phyloP scores from a whole-genome alignment of 2,113 vertebrate genomes.

The Baryphthengus martii region DNA sequence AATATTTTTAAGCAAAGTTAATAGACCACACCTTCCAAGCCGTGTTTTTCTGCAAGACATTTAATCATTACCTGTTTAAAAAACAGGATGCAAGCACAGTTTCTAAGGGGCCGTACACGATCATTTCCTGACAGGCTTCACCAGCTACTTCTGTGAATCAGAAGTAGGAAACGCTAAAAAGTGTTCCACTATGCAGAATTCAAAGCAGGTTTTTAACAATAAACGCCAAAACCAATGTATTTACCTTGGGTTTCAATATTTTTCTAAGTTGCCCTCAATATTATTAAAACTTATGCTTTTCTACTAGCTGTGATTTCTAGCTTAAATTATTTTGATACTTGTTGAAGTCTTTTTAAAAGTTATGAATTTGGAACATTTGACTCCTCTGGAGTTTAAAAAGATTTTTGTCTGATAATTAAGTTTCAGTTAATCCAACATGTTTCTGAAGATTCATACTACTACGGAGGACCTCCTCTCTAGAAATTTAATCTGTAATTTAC shows the following conservation, averaged over 20 bases:
- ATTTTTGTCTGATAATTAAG: background rate
- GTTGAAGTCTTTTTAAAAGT: background rate
- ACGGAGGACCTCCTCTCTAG: background rate
- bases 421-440: background rate
- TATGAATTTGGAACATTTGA: background rate
- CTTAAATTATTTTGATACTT: background rate
- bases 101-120: background rate
- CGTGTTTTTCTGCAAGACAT: background rate
- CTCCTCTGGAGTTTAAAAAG: background rate
- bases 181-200: background rate
- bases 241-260: background rate
- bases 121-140: background rate
- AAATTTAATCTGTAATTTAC: background rate
- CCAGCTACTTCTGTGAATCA: background rate
- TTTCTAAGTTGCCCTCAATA: background rate
- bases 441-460: background rate
- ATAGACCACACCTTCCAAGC: background rate
- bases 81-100: slow-evolving; percentile 11
- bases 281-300: background rate
- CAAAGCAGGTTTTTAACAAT: background rate
- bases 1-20: background rate
- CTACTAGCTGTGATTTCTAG: background rate
- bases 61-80: background rate
- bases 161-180: background rate
- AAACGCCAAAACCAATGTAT: background rate